phyloP scores from a whole-genome alignment of 2,113 vertebrate genomes.

The Rhegmatorhina hoffmannsi region DNA sequence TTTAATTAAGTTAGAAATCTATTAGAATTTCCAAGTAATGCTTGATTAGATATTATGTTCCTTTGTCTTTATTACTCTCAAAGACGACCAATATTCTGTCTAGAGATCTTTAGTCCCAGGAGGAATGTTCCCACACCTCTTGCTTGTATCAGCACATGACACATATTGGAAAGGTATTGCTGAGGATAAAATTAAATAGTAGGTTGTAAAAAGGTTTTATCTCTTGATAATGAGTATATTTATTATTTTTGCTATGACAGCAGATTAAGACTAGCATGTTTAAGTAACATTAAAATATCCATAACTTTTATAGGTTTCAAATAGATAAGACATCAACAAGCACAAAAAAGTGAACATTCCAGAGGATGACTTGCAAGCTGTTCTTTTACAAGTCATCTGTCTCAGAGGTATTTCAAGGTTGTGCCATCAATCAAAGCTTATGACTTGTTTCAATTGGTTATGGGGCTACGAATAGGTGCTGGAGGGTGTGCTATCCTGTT shows the following conservation, averaged over 20 bases:
- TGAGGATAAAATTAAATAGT: conserved; percentile 35
- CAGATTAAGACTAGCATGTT: conserved; percentile 9
- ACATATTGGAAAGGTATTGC: conserved; percentile 3
- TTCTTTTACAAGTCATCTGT: not conserved
- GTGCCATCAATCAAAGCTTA: not conserved
- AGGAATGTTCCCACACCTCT: not conserved
- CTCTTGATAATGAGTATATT: conserved; percentile 1
- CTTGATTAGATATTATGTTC: conserved; percentile 14
- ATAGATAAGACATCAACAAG: not conserved
- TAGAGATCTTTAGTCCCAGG: not conserved
- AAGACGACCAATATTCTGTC: not conserved
- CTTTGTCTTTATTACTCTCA: conserved; percentile 22
- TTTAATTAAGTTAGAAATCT: conserved; percentile 36
- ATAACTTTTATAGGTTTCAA: conserved; percentile 28
- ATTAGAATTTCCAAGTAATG: conserved; percentile 22
- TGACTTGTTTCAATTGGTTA: not conserved
- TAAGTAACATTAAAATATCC: conserved; percentile 38
- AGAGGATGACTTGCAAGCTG: not conserved
- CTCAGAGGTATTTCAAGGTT: conserved; percentile 2
- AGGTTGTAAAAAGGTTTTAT: conserved; percentile 33
- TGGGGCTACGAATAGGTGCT: not conserved
- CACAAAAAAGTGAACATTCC: not conserved
- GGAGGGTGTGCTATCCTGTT: not conserved
- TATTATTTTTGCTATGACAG: conserved; percentile 8
- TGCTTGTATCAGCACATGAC: conserved; percentile 33